Percentiles rank a stretch among this genome's conserved stretches.
Conservation (phyloP, 2,113 vertebrate species). For the Potamarius usumacintae region DNA sequence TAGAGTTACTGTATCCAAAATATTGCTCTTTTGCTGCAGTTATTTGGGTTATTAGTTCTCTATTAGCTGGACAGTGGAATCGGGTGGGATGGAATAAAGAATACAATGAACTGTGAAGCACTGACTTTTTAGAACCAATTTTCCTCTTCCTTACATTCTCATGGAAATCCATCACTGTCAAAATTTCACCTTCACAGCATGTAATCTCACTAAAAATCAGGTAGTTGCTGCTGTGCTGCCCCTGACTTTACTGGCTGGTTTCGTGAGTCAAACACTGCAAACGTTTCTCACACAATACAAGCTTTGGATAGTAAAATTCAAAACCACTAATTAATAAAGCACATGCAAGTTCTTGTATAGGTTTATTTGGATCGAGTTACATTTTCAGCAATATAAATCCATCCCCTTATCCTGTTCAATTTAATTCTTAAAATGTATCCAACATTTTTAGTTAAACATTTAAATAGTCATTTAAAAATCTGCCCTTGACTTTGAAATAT, state of each 20-base stretch:
- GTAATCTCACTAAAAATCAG: background rate
- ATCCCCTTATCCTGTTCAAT: conserved; percentile 52
- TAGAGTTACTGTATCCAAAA: background rate
- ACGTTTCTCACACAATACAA: background rate
- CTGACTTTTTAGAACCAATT: background rate
- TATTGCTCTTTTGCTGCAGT: background rate
- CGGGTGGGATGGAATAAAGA: background rate
- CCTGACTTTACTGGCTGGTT: background rate
- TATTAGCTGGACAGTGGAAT: background rate
- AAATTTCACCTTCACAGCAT: background rate
- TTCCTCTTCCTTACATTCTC: background rate
- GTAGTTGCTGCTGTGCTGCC: background rate
- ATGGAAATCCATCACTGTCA: background rate
- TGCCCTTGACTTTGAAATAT: conserved; percentile 18
- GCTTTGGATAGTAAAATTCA: background rate
- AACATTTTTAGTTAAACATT: conserved; percentile 62
- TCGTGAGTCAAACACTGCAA: background rate
- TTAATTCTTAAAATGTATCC: conserved; percentile 56
- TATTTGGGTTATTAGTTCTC: background rate
- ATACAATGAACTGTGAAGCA: background rate
- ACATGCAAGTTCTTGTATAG: conserved; percentile 20
- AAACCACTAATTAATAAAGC: background rate
- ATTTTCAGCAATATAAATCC: conserved; percentile 61
- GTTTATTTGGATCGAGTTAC: conserved; percentile 66
- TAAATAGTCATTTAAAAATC: conserved; percentile 72